Percentiles rank a stretch among this genome's conserved stretches.
These are phyloP conservation scores for Actinemys pallida DNA, from an alignment of 2,113 vertebrate genomes.

Conservation along the genomic window DNA sequence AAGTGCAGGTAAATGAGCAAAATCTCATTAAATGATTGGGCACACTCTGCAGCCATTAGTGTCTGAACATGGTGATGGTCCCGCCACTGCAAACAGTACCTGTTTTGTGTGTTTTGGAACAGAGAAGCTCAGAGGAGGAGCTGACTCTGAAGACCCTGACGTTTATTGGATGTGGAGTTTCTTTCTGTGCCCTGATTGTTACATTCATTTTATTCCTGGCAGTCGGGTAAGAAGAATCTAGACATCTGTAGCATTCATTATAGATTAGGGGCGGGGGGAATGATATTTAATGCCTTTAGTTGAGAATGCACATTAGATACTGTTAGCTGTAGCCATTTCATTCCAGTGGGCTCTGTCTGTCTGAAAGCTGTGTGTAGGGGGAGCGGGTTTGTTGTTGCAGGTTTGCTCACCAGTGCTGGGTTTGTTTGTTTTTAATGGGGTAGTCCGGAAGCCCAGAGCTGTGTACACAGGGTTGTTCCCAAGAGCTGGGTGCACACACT, in stretches of 20 bases:
- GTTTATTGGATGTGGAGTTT: conserved; percentile 91
- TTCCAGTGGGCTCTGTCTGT: neutral
- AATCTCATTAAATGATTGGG: neutral
- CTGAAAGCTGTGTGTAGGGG: neutral
- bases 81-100: fast-evolving
- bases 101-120: neutral
- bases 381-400: neutral
- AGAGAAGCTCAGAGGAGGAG: conserved; percentile 86
- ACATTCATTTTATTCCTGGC: conserved; percentile 91
- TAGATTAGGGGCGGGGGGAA: fast-evolving
- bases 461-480: neutral
- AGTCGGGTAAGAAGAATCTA: conserved; percentile 85
- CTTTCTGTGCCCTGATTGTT: conserved; percentile 88
- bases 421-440: neutral
- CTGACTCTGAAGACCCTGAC: conserved; percentile 87
- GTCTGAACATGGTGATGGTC: fast-evolving
- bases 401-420: neutral
- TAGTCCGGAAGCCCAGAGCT: neutral
- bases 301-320: neutral
- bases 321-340: neutral
- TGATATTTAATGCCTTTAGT: neutral
- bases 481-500: neutral
- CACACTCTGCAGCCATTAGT: neutral
- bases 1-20: conserved; percentile 81
- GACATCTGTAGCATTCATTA: neutral